A percentile compares a stretch with the other conserved stretches of the same genome.
Evolutionary conservation across 2,888 invertebrate species (phyloP).

Genomic region (Agrotis puta): DNA sequence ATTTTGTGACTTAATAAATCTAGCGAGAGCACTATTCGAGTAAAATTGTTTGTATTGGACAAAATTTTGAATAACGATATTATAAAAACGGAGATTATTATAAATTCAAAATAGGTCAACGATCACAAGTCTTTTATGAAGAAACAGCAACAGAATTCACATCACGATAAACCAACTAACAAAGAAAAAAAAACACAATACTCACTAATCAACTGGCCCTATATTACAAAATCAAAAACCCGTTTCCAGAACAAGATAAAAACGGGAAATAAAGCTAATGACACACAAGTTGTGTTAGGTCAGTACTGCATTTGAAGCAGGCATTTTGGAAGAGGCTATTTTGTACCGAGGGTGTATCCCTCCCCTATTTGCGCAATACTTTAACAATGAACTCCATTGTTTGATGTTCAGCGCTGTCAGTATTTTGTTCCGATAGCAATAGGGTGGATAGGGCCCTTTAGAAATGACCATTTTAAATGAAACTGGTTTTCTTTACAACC

Average conservation of each 20-base stretch:
- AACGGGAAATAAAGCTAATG: slow-evolving; percentile 16
- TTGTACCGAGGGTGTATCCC: slow-evolving; percentile 78
- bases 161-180: neutral
- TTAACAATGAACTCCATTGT: slow-evolving; percentile 85
- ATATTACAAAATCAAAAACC: slow-evolving; percentile 26
- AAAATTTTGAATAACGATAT: neutral
- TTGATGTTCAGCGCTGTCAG: slow-evolving; percentile 71
- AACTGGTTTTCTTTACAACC: slow-evolving; percentile 51
- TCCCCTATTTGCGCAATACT: slow-evolving; percentile 87
- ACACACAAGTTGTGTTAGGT: slow-evolving; percentile 74
- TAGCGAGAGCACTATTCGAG: neutral
- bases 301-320: slow-evolving; percentile 75
- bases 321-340: slow-evolving; percentile 80
- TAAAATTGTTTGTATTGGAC: too few species aligned
- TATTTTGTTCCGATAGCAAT: slow-evolving; percentile 68
- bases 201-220: slow-evolving; percentile 23
- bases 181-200: slow-evolving; percentile 33
- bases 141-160: neutral
- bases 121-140: neutral
- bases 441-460: slow-evolving; percentile 67
- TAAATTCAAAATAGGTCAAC: neutral
- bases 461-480: slow-evolving; percentile 60
- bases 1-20: neutral
- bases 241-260: slow-evolving; percentile 24
- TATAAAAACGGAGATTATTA: too few species aligned